Evolutionary conservation across 2,888 invertebrate species (phyloP).

Genomic region (Erebia aethiops): DNA sequence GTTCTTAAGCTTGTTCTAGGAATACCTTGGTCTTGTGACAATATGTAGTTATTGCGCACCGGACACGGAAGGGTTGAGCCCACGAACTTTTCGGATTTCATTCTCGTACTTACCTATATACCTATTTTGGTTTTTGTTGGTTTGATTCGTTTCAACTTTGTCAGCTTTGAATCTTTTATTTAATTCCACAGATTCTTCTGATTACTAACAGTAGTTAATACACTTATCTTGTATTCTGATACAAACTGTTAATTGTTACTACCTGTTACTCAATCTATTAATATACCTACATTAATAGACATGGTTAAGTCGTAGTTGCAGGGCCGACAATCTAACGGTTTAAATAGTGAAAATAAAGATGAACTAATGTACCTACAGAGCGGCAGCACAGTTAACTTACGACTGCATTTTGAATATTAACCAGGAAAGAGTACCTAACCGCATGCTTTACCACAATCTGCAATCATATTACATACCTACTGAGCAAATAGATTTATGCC

Average conservation of each 20-base stretch:
- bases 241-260: neutral
- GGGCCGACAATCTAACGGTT: slow-evolving; percentile 35
- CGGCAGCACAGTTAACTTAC: slow-evolving; percentile 28
- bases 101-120: too few relatives aligned
- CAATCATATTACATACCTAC: slow-evolving; percentile 1
- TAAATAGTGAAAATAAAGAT: slow-evolving; percentile 36
- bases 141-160: neutral
- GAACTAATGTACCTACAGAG: slow-evolving; percentile 31
- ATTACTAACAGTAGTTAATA: neutral
- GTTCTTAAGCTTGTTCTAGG: too few relatives aligned
- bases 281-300: neutral
- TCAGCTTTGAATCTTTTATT: neutral
- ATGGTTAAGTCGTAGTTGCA: slow-evolving; percentile 37
- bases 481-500: neutral
- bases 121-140: too few relatives aligned
- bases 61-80: too few relatives aligned
- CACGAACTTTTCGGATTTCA: too few relatives aligned
- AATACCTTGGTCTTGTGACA: too few relatives aligned
- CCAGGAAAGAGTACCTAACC: slow-evolving; percentile 21
- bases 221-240: neutral
- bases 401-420: slow-evolving; percentile 34
- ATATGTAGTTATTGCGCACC: too few relatives aligned
- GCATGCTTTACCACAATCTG: slow-evolving; percentile 18
- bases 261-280: neutral
- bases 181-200: too few relatives aligned